phyloP scores from a whole-genome alignment of 2,797 vertebrate genomes.

The Nannoperca australis region DNA sequence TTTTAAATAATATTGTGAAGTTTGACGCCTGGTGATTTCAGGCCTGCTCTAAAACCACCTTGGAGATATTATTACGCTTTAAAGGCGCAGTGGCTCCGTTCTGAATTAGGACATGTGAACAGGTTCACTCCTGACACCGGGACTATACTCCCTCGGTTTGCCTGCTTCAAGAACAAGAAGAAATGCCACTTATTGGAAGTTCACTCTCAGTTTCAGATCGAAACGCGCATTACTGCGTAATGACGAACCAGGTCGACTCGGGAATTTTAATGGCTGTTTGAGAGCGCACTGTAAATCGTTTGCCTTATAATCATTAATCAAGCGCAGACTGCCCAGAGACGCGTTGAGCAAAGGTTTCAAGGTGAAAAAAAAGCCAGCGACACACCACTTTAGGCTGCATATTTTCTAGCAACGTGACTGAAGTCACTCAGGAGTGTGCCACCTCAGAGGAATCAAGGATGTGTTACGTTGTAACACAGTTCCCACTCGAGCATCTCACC shows the following conservation, averaged over 20 bases:
- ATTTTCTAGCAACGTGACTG: constrained; percentile 36
- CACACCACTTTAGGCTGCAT: constrained; percentile 23
- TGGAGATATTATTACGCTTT: constrained; percentile 83
- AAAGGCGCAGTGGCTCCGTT: constrained; percentile 84
- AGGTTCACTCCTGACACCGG: constrained; percentile 66
- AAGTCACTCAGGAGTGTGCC: constrained; percentile 11
- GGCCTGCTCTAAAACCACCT: constrained; percentile 79
- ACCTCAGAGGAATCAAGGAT: neutral
- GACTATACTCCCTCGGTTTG: neutral
- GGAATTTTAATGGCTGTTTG: constrained; percentile 43
- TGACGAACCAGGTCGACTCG: neutral
- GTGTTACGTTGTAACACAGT: neutral
- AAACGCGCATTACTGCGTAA: neutral
- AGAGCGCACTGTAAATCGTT: constrained; percentile 59
- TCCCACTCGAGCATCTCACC: neutral
- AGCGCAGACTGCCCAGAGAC: constrained; percentile 38
- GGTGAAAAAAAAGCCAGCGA: constrained; percentile 18
- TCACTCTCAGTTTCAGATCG: neutral
- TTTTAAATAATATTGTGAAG: constrained; percentile 63
- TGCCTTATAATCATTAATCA: constrained; percentile 78
- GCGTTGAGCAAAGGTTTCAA: constrained; percentile 74
- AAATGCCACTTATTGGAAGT: constrained; percentile 10
- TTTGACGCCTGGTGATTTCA: constrained; percentile 69
- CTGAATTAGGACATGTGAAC: constrained; percentile 75
- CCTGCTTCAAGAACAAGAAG: neutral